phyloP scores from a whole-genome alignment of 2,113 vertebrate species.

The Himantopus leucocephalus region DNA sequence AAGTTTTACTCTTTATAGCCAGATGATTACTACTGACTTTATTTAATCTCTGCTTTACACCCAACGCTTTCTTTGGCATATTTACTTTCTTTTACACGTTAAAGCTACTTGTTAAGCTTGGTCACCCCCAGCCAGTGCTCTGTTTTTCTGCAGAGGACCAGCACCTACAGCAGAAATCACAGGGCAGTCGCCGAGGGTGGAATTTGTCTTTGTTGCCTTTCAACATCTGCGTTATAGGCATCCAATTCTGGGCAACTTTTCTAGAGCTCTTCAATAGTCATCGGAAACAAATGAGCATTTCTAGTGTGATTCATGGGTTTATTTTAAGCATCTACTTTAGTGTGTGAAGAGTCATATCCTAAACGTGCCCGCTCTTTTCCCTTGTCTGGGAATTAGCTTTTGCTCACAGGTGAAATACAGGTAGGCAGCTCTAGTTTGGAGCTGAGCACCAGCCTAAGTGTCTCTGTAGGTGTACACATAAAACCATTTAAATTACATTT shows the following conservation, averaged over 20 bases:
- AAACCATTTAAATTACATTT: background rate
- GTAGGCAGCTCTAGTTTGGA: background rate
- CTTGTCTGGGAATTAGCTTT: background rate
- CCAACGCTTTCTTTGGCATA: background rate
- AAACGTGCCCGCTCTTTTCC: background rate
- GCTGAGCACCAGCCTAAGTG: background rate
- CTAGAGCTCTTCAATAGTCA: background rate
- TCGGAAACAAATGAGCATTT: background rate
- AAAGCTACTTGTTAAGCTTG: background rate
- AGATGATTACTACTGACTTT: background rate
- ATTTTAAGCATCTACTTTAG: background rate
- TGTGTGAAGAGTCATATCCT: background rate
- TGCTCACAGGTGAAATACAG: background rate
- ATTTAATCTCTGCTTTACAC: background rate
- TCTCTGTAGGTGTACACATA: background rate
- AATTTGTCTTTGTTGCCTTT: background rate
- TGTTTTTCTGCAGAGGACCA: background rate
- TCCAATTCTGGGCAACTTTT: background rate
- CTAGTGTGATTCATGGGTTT: background rate
- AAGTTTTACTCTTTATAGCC: background rate
- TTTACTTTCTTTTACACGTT: background rate
- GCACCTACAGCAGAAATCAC: background rate
- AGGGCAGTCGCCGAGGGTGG: background rate
- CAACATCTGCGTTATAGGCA: background rate
- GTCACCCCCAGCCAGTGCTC: accelerated